Percentiles rank a stretch among this genome's conserved stretches.
Conservation (phyloP, 2,113 vertebrate species). For the Hippolais icterina region DNA sequence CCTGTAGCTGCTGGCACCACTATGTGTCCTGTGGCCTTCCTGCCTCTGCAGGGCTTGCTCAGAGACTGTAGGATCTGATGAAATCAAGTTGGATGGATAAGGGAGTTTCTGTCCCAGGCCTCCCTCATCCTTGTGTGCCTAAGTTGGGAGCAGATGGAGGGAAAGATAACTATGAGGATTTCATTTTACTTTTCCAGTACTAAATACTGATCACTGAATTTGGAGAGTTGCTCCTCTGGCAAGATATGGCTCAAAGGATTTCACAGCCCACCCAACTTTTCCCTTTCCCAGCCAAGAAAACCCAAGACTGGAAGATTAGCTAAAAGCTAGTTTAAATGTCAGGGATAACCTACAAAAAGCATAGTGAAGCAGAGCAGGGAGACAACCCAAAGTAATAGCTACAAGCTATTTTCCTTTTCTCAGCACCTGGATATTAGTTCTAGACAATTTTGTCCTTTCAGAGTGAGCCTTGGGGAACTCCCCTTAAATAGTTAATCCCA, state of each 20-base stretch:
- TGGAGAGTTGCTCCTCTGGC: not conserved
- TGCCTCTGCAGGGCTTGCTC: not conserved
- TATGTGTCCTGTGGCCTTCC: not conserved
- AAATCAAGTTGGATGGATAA: not conserved
- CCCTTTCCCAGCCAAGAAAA: not conserved
- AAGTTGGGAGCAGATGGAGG: fast-evolving
- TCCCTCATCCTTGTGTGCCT: not conserved
- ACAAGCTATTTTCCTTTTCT: not conserved
- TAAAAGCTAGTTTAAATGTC: not conserved
- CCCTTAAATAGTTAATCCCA: not conserved
- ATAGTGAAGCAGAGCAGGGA: not conserved
- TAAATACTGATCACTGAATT: not conserved
- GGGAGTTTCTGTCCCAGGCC: not conserved
- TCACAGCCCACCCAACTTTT: not conserved
- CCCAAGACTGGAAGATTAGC: not conserved
- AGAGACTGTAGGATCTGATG: not conserved
- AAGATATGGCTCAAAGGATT: not conserved
- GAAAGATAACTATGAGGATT: not conserved
- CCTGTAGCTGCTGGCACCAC: not conserved
- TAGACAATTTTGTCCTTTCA: not conserved
- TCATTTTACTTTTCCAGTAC: not conserved
- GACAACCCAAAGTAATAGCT: not conserved
- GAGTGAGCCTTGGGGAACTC: not conserved
- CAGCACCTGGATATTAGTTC: not conserved
- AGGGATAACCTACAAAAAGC: not conserved